phyloP scores from a whole-genome alignment of 2,113 vertebrate genomes.

The Odobenus rosmarus region DNA sequence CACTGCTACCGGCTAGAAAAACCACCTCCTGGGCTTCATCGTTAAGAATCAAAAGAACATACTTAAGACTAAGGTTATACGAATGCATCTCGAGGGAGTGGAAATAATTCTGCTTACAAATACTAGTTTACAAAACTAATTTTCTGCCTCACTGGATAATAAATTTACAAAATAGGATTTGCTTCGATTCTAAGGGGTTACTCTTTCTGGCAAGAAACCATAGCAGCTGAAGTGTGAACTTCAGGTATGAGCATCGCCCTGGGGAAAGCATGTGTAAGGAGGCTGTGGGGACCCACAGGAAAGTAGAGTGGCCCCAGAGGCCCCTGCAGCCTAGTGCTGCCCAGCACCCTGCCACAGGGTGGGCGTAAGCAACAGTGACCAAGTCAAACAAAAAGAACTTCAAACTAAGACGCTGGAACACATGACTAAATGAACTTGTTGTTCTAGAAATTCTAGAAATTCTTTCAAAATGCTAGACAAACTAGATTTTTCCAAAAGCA shows the following conservation, averaged over 20 bases:
- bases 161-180: not conserved
- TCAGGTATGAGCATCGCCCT: not conserved
- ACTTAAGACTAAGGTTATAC: not conserved
- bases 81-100: not conserved
- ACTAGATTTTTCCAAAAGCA: slow-evolving; percentile 45
- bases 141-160: not conserved
- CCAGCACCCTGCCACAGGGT: rapidly evolving
- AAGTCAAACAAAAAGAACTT: not conserved
- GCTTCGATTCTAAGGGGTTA: not conserved
- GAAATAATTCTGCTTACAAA: not conserved
- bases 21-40: not conserved
- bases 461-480: slow-evolving; percentile 59
- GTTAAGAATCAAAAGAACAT: not conserved
- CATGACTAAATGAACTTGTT: not conserved
- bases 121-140: slow-evolving; percentile 1
- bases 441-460: slow-evolving; percentile 68
- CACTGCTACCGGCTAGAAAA: not conserved
- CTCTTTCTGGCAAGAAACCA: not conserved
- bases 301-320: not conserved
- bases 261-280: not conserved
- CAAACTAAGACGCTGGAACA: not conserved
- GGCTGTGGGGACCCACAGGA: not conserved
- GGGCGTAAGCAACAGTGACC: not conserved
- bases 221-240: not conserved
- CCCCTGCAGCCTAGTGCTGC: not conserved